Evolutionary conservation across 1,140 invertebrate species (phyloP).

Genomic region (Carcinoscorpius rotundicauda): DNA sequence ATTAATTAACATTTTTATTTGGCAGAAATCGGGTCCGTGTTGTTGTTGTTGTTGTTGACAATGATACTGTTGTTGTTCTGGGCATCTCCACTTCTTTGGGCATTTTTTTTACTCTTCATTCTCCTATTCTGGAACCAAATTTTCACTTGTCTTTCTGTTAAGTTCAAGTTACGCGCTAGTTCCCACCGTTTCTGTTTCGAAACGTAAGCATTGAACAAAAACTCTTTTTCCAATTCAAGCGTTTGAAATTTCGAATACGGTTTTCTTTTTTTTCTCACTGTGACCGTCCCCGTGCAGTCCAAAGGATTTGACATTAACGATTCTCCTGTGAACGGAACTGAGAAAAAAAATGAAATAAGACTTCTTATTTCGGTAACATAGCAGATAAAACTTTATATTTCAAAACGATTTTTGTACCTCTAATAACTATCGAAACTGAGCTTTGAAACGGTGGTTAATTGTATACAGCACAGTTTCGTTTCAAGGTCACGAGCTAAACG

Average conservation of each 20-base stretch:
- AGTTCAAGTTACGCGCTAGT: conserved; percentile 76
- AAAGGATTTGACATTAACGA: conserved; percentile 50
- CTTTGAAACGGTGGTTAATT: too few relatives aligned
- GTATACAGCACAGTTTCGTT: too few relatives aligned
- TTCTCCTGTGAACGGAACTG: too few relatives aligned
- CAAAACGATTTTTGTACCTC: too few relatives aligned
- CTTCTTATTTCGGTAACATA: too few relatives aligned
- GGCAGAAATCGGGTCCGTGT: conserved; percentile 8
- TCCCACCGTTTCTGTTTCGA: conserved; percentile 97
- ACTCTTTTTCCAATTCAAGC: conserved; percentile 92
- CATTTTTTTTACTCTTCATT: conserved; percentile 99
- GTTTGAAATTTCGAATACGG: conserved; percentile 95
- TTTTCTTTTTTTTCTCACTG: conserved; percentile 91
- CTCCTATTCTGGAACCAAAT: conserved; percentile 94
- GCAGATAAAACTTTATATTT: too few relatives aligned
- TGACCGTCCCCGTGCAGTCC: conserved; percentile 74
- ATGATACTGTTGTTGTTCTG: conserved; percentile 56
- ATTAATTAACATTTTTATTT: too few relatives aligned
- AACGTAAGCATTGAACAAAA: conserved; percentile 90
- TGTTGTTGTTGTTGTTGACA: conserved; percentile 30
- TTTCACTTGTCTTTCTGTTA: conserved; percentile 89
- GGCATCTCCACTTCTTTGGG: conserved; percentile 58
- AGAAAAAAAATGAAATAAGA: too few relatives aligned
- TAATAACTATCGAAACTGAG: too few relatives aligned
- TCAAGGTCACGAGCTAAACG: too few relatives aligned